Evolutionary conservation across 1,140 invertebrate genomes (phyloP).

Genomic region (Bombus ignitus): DNA sequence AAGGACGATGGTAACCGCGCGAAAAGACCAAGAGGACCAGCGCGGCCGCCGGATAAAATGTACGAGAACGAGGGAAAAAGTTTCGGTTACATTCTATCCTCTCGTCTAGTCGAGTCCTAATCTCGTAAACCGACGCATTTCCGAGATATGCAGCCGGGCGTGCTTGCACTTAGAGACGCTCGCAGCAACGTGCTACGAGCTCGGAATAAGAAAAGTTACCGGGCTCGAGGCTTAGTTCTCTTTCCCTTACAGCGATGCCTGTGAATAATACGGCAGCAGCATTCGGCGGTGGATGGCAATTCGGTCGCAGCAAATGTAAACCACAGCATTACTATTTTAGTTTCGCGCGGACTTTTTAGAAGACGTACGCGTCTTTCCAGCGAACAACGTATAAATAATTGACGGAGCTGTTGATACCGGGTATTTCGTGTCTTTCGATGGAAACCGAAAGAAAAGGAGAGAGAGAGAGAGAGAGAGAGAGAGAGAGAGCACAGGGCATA

Average conservation of each 20-base stretch:
- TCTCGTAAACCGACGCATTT: conserved; percentile 38
- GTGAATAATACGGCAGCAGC: conserved; percentile 59
- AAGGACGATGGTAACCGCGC: conserved; percentile 28
- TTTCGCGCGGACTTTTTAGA: conserved; percentile 34
- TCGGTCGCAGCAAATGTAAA: conserved; percentile 66
- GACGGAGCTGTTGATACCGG: conserved; percentile 16
- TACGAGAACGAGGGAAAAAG: conserved; percentile 29
- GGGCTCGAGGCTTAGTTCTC: conserved; percentile 40
- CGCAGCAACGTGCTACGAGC: conserved; percentile 8
- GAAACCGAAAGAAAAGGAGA: no score
- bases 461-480: no score
- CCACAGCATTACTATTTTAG: conserved; percentile 63
- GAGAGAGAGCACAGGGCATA: not conserved
- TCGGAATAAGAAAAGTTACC: conserved; percentile 64
- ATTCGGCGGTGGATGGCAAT: conserved; percentile 31
- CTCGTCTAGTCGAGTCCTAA: conserved; percentile 30
- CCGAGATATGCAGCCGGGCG: not conserved
- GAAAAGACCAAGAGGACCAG: conserved; percentile 12
- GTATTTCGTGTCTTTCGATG: not conserved
- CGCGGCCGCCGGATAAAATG: not conserved
- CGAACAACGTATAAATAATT: conserved; percentile 59
- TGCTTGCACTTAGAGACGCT: conserved; percentile 15
- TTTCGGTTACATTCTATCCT: conserved; percentile 24
- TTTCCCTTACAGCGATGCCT: conserved; percentile 6
- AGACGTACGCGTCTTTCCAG: conserved; percentile 39